Evolutionary conservation across 2,113 vertebrate species (phyloP).

Genomic region (Circaetus cinerascens): DNA sequence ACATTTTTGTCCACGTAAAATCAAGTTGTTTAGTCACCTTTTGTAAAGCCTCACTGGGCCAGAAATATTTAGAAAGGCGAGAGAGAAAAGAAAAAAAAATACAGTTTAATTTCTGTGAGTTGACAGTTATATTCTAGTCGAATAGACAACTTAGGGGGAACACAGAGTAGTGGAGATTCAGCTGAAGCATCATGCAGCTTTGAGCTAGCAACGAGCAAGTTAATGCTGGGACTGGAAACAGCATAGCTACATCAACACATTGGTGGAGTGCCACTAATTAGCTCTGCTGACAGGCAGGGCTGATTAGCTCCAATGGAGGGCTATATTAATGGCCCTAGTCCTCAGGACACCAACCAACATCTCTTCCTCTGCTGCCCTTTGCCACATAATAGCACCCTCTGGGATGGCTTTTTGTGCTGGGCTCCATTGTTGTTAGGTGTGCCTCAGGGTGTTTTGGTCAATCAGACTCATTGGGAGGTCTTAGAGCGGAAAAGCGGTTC

Average conservation of each 20-base stretch:
- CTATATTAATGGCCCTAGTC: neutral
- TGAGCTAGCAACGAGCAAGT: neutral
- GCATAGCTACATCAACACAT: fast-evolving
- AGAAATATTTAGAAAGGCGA: neutral
- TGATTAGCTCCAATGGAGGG: neutral
- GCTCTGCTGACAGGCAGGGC: neutral
- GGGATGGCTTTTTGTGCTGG: neutral
- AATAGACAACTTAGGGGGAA: neutral
- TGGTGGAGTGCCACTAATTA: neutral
- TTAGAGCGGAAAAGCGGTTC: neutral
- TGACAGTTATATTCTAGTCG: neutral
- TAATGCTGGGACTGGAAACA: neutral
- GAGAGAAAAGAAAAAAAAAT: neutral
- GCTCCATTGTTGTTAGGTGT: neutral
- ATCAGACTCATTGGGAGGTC: neutral
- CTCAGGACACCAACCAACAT: neutral
- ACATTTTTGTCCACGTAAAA: neutral
- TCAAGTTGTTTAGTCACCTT: neutral
- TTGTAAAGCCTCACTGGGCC: neutral
- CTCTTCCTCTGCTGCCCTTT: neutral
- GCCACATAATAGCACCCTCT: neutral
- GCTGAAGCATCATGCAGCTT: neutral
- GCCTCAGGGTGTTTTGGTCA: neutral
- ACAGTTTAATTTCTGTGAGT: neutral
- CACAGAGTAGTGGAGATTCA: neutral